These are phyloP conservation scores for Emydura subglobosa DNA, from an alignment of 2,113 vertebrate genomes.

Conservation along the genomic window DNA sequence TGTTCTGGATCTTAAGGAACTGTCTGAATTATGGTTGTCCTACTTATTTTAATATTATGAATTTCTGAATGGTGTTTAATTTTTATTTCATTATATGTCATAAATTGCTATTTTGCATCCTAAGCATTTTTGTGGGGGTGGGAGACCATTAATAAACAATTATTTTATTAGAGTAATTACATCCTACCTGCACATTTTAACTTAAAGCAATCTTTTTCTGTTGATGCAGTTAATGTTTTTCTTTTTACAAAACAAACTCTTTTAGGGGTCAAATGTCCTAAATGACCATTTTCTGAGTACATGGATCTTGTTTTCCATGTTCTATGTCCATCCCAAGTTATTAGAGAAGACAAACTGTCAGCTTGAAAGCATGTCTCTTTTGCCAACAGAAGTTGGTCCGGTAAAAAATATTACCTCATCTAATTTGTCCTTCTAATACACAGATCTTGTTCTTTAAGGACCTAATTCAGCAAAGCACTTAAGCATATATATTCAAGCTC, in stretches of 20 bases:
- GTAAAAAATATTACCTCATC: neutral
- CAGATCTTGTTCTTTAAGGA: constrained; percentile 30
- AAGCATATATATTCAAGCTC: neutral
- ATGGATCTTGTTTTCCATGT: neutral
- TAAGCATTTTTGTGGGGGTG: constrained; percentile 57
- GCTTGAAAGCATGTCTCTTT: neutral
- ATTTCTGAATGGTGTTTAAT: constrained; percentile 68
- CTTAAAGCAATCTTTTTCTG: constrained; percentile 10
- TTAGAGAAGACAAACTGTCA: neutral
- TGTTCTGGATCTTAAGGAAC: constrained; percentile 38
- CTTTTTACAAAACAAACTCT: neutral
- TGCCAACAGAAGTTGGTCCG: neutral
- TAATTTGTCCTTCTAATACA: neutral
- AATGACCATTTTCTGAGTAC: neutral
- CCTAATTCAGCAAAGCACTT: neutral
- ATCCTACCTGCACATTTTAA: constrained; percentile 42
- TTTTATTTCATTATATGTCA: constrained; percentile 63
- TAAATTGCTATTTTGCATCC: constrained; percentile 66
- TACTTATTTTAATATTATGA: constrained; percentile 52
- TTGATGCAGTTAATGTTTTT: constrained; percentile 26
- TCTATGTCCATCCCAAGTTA: neutral
- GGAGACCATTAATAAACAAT: constrained; percentile 69
- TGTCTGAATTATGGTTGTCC: constrained; percentile 52
- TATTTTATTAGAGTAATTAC: constrained; percentile 16
- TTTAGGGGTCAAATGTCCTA: neutral